A percentile compares a stretch with the other conserved stretches of the same genome.
phyloP scores from a whole-genome alignment of 1,140 invertebrate genomes.

The Drosophila kanapiae region DNA sequence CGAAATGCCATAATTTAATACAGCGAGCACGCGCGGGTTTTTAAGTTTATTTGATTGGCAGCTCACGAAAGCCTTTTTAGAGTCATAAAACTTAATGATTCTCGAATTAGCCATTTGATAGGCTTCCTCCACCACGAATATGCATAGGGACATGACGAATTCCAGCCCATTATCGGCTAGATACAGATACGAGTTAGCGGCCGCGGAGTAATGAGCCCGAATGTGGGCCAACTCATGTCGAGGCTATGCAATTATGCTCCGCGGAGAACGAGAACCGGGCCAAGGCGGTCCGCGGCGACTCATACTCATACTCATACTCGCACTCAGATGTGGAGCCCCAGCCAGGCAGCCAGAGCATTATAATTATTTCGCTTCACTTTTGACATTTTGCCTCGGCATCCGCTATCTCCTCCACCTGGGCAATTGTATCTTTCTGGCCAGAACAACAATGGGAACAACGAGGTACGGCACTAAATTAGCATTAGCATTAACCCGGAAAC shows the following conservation, averaged over 20 bases:
- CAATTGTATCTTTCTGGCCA: slow-evolving; percentile 53
- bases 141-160: slow-evolving; percentile 51
- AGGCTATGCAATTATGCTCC: slow-evolving; percentile 39
- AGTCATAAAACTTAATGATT: slow-evolving; percentile 75
- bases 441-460: slow-evolving; percentile 60
- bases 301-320: slow-evolving; percentile 6
- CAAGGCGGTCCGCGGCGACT: slow-evolving; percentile 41
- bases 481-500: slow-evolving; percentile 81
- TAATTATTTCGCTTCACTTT: slow-evolving; percentile 73
- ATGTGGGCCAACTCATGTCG: slow-evolving; percentile 50
- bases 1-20: slow-evolving; percentile 56
- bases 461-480: slow-evolving; percentile 65
- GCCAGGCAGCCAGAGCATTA: slow-evolving; percentile 36
- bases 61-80: slow-evolving; percentile 16
- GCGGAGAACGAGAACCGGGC: slow-evolving; percentile 45
- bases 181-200: slow-evolving; percentile 31
- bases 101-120: slow-evolving; percentile 66
- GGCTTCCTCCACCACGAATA: slow-evolving; percentile 3
- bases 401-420: slow-evolving; percentile 42
- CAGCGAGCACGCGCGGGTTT: slow-evolving; percentile 48
- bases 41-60: slow-evolving; percentile 57
- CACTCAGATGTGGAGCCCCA: slow-evolving; percentile 15
- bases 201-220: slow-evolving; percentile 33
- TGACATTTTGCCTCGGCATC: slow-evolving; percentile 69
- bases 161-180: slow-evolving; percentile 43